Evolutionary conservation across 2,113 vertebrate genomes (phyloP), one percentile per base, ranked within the genome.

Genomic region (Zosterops pallidus): DNA sequence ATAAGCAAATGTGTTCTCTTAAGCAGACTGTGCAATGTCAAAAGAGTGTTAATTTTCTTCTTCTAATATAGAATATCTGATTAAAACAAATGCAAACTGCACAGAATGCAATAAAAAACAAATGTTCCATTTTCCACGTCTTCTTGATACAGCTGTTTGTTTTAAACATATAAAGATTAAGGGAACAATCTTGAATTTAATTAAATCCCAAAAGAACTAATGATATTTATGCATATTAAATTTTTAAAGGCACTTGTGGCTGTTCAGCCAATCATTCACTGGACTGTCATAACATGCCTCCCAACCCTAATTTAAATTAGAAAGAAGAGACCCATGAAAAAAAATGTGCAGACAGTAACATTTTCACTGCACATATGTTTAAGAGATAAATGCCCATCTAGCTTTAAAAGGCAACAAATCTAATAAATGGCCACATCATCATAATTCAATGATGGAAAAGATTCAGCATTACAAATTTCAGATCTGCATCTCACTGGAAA

Each of bases 151-250:
- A 95, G 92, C 75, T 96, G 95, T 96, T 97, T 94, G 93, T 96
- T 97, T 97, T 94, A 95, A 96, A 53, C 63, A 91, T 78, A 96
- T 86, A 93, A 96, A 96, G 94, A 96, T 96, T 95, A 95, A 93
- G 84, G 68, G 83, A 95, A 94, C 85, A 93, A 75, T 80, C 92
- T 92, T 94, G 76, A 95, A 95, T 96, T 92, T 94, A 97, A 94
- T 97, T 97, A 97, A 96, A 97, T 97, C 94, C 87, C 93, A 9
- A 65, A 96, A 95, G 92, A 94, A 94, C 90, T 96, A 97, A 96
- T 95, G 92, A 96, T 96, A 92, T 96, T 96, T 92, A 94, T 90
- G 95, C 92, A 96, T 97, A 95, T 96, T 96, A 96, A 92, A 93
- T 89, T 96, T 97, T 97, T 94, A 86, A 96, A 96, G 76, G 85